Percentiles rank a stretch among this genome's conserved stretches.
These are phyloP conservation scores for Heliothis virescens DNA, from an alignment of 1,140 invertebrate genomes.

Conservation along the genomic window DNA sequence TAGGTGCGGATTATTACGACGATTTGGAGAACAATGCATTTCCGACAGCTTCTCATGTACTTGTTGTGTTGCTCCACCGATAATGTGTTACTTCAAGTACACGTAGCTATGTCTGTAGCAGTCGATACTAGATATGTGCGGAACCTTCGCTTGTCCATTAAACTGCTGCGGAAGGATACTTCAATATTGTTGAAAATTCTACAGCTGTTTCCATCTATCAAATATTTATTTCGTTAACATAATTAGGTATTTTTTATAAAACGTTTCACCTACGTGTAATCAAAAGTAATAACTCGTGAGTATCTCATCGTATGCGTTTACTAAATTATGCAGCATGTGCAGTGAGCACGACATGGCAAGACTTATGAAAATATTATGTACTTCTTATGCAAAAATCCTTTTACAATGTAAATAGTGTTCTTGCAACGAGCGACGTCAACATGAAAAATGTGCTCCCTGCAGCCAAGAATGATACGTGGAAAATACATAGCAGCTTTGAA, in stretches of 20 bases:
- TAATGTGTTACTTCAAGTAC: conserved; percentile 15
- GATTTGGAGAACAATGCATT: conserved; percentile 55
- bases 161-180: no score
- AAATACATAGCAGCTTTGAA: not conserved
- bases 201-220: no score
- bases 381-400: not conserved
- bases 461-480: not conserved
- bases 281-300: no score
- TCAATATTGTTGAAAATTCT: no score
- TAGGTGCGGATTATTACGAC: conserved; percentile 53
- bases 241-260: no score
- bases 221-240: no score
- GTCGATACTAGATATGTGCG: no score
- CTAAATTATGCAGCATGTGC: not conserved
- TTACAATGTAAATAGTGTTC: conserved; percentile 2
- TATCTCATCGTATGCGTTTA: not conserved
- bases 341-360: not conserved
- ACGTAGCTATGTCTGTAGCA: no score
- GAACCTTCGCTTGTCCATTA: no score
- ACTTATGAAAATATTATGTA: conserved; percentile 2
- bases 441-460: not conserved
- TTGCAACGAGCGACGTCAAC: not conserved
- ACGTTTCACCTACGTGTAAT: no score
- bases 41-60: conserved; percentile 49
- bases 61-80: conserved; percentile 29